Conservation (phyloP, 2,113 vertebrate genomes). For the Cheirogaleus medius region DNA sequence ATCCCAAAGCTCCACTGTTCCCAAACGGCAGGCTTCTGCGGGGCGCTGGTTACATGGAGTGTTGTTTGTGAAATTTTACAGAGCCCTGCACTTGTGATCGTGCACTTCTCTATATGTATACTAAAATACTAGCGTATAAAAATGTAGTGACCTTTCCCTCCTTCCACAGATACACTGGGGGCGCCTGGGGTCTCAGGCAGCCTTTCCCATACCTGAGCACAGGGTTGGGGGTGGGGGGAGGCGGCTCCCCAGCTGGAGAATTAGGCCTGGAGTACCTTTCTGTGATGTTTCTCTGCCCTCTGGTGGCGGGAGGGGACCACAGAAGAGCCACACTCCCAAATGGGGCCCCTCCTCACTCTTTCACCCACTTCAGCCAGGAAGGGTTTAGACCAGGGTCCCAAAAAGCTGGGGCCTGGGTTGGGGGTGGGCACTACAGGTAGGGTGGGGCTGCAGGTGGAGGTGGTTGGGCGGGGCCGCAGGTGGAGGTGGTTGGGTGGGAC, state of each 20-base stretch:
- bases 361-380: neutral
- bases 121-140: neutral
- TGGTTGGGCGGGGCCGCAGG: neutral
- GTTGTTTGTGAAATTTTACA: neutral
- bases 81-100: neutral
- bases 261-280: neutral
- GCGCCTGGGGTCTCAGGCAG: neutral
- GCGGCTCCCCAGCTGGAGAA: too few species aligned
- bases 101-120: neutral
- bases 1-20: neutral
- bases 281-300: slow-evolving; percentile 52
- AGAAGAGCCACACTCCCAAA: neutral
- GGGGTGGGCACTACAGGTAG: neutral
- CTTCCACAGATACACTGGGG: neutral
- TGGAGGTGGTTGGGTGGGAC: neutral
- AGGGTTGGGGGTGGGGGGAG: rapidly evolving
- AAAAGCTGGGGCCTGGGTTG: neutral
- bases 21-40: neutral
- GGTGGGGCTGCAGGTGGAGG: neutral
- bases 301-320: slow-evolving; percentile 23
- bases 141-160: neutral
- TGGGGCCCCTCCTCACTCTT: neutral
- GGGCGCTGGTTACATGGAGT: neutral
- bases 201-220: neutral
- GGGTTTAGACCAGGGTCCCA: neutral